A percentile compares a stretch with the other conserved stretches of the same genome.
Evolutionary conservation across 1,140 invertebrate genomes (phyloP).

Genomic region (Himalopsyche phryganea): DNA sequence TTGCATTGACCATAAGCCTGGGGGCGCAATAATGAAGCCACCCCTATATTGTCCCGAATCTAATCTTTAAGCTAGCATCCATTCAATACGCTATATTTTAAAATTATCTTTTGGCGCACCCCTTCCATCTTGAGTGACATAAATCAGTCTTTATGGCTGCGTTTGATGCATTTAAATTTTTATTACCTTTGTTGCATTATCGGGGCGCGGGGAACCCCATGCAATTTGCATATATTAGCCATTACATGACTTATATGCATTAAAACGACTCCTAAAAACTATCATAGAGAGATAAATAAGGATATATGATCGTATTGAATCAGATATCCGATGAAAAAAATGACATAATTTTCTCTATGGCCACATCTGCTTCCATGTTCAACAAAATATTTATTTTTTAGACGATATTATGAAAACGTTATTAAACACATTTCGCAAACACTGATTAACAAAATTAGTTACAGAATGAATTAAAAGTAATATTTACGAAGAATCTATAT

Average conservation of each 20-base stretch:
- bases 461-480: too few relatives aligned
- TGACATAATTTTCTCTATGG: too few relatives aligned
- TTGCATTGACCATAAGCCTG: too few relatives aligned
- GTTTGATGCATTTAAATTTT: constrained; percentile 36
- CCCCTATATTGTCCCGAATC: constrained; percentile 7
- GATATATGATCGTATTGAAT: constrained; percentile 4
- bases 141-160: constrained; percentile 34
- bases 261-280: constrained; percentile 22
- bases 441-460: too few relatives aligned
- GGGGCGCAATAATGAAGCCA: background rate
- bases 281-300: constrained; percentile 29
- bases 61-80: constrained; percentile 18
- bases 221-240: constrained; percentile 35
- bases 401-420: too few relatives aligned
- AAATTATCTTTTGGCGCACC: constrained; percentile 33
- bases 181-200: constrained; percentile 35
- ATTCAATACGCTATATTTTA: constrained; percentile 27
- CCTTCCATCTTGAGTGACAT: constrained; percentile 32
- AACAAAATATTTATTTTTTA: too few relatives aligned
- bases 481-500: too few relatives aligned
- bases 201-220: constrained; percentile 17
- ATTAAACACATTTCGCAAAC: too few relatives aligned
- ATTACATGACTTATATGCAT: constrained; percentile 34
- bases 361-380: too few relatives aligned
- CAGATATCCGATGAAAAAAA: too few relatives aligned